Evolutionary conservation across 2,888 invertebrate species (phyloP), one percentile per base, ranked within the genome.

Genomic region (Acanthosoma haemorrhoidale): DNA sequence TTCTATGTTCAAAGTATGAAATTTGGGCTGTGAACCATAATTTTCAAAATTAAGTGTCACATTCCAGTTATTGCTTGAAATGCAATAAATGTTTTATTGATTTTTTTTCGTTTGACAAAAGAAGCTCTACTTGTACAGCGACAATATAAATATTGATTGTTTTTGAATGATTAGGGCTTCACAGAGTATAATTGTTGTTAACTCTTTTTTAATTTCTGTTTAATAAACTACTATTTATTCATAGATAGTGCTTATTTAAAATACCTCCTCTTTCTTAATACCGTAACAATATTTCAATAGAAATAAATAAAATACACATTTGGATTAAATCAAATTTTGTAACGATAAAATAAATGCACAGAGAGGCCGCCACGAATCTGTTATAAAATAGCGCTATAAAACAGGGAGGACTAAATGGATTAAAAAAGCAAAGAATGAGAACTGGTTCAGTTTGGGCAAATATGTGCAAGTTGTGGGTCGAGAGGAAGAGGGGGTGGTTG

Each of bases 91-190:
- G 18, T 18, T n/a, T 9, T 3, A 25, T 25, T 25, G 5, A n/a
- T 51, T n/a, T n/a, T n/a, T n/a, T n/a, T n/a, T n/a, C n/a, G 4
- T 25, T 25, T 29, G 2, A 13, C 1, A 36, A 38, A 16, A 29
- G 67, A 67, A 67, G 67, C 32, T 57, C 18, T 41, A 43, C 67
- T 51, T 67, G 67, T 67, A 67, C 67, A 67, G n/a, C 8, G 5
- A 67, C 67, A 36, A 34, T 3, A 4, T 34, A 6, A 25, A n/a
- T 57, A 32, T 39, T 25, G 4, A 16, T 51, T 39, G 67, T 67
- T 57, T 67, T 18, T 67, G 67, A 51, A 67, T 67, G 32, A 67
- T 29, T 32, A 34, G 57, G 51, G 32, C 67, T 67, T 67, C 64
- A 43, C 32, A 31, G 3, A 13, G 34, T 34, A 18, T 31, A 32